Conservation (phyloP, 2,888 invertebrate genomes). For the Spicauda simplicius region DNA sequence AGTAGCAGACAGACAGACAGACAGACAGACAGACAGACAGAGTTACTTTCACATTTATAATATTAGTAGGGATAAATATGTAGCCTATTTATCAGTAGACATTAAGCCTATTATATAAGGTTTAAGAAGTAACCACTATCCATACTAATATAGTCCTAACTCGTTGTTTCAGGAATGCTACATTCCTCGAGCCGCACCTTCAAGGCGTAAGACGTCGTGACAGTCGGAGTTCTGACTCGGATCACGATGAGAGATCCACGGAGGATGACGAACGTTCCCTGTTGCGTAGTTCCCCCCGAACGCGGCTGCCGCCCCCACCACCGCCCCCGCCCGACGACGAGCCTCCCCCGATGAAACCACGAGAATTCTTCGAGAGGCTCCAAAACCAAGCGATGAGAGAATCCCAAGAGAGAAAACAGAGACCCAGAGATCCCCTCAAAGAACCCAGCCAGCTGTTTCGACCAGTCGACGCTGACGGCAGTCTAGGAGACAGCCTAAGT, state of each 20-base stretch:
- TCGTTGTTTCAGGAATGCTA: slow-evolving; percentile 88
- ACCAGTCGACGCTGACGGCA: slow-evolving; percentile 73
- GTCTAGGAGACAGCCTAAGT: slow-evolving; percentile 79
- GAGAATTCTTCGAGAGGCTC: slow-evolving; percentile 82
- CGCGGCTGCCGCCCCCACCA: slow-evolving; percentile 74
- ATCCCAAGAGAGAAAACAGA: slow-evolving; percentile 66
- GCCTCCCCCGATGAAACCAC: slow-evolving; percentile 82
- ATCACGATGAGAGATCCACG: slow-evolving; percentile 79
- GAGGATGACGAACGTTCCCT: slow-evolving; percentile 78
- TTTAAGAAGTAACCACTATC: background rate
- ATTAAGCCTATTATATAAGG: no score
- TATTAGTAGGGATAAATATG: no score
- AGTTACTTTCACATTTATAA: no score
- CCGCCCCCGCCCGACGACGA: slow-evolving; percentile 78
- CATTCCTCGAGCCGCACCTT: slow-evolving; percentile 90
- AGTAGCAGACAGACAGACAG: no score
- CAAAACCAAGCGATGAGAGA: slow-evolving; percentile 81
- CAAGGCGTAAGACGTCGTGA: slow-evolving; percentile 85
- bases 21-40: no score
- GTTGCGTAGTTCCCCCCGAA: slow-evolving; percentile 74
- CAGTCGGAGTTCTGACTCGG: slow-evolving; percentile 79
- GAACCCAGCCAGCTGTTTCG: slow-evolving; percentile 65
- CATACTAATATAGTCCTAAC: background rate
- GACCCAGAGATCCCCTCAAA: slow-evolving; percentile 62
- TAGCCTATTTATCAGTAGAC: no score